A percentile compares a stretch with the other conserved stretches of the same genome.
Conservation (phyloP, 2,888 invertebrate species). For the Tuberolachnus salignus region DNA sequence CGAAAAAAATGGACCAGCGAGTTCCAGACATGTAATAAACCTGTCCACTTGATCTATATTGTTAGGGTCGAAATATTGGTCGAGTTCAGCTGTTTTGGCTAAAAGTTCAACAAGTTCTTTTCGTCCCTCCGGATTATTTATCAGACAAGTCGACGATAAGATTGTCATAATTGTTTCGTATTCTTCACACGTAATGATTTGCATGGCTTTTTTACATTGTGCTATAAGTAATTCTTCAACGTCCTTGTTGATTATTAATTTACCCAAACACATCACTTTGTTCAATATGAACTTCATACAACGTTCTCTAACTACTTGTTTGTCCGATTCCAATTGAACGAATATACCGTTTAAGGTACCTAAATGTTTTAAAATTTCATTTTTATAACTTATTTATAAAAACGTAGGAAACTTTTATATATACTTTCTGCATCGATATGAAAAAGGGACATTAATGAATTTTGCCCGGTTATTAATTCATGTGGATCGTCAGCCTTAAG, state of each 20-base stretch:
- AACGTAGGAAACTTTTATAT: neutral
- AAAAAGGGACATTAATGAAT: conserved; percentile 78
- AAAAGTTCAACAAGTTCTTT: conserved; percentile 86
- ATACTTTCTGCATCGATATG: conserved; percentile 73
- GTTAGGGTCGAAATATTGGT: conserved; percentile 65
- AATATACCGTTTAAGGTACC: conserved; percentile 74
- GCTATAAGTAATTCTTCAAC: conserved; percentile 82
- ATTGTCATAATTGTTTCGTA: conserved; percentile 88
- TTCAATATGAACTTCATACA: conserved; percentile 86
- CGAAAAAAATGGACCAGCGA: conserved; percentile 85
- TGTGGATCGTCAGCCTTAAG: conserved; percentile 83
- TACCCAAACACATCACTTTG: conserved; percentile 80
- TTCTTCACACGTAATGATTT: conserved; percentile 90
- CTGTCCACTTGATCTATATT: conserved; percentile 81
- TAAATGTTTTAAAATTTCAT: conserved; percentile 57
- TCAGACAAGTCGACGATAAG: conserved; percentile 79
- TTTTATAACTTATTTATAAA: too few relatives aligned
- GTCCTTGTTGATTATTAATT: conserved; percentile 80
- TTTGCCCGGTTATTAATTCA: conserved; percentile 84
- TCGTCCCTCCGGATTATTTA: conserved; percentile 82
- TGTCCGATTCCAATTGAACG: conserved; percentile 71
- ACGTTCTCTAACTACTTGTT: conserved; percentile 81
- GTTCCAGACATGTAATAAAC: conserved; percentile 83
- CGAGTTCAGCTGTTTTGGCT: conserved; percentile 82
- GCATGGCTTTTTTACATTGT: conserved; percentile 84